These are phyloP conservation scores for Fregata magnificens DNA, from an alignment of 2,113 vertebrate genomes.

Conservation along the genomic window DNA sequence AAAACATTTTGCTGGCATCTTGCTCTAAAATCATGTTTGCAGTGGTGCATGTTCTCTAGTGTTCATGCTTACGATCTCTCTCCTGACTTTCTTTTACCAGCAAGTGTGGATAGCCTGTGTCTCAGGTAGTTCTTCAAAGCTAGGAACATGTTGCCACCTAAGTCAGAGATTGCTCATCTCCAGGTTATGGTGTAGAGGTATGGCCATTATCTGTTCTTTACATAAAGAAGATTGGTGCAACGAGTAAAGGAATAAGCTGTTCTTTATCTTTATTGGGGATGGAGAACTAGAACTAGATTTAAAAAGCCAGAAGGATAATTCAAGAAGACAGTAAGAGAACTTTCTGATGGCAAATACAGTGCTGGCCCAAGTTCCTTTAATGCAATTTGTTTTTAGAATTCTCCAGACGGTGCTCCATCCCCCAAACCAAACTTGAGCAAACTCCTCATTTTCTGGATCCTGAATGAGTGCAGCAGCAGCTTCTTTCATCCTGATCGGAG, in stretches of 20 bases:
- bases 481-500: background rate
- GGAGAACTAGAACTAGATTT: background rate
- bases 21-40: background rate
- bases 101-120: background rate
- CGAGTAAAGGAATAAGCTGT: background rate
- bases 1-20: background rate
- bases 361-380: background rate
- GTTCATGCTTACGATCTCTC: background rate
- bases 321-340: background rate
- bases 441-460: background rate
- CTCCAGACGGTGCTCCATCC: background rate
- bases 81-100: background rate
- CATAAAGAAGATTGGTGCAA: background rate
- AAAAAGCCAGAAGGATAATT: background rate
- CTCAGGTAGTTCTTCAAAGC: background rate
- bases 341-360: background rate
- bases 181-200: background rate
- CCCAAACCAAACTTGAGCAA: background rate
- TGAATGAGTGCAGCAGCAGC: background rate
- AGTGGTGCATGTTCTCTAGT: background rate
- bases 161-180: background rate
- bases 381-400: background rate
- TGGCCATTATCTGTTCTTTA: background rate
- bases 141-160: background rate
- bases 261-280: background rate